phyloP scores from a whole-genome alignment of 2,888 invertebrate genomes.

The Hymenopus coronatus region DNA sequence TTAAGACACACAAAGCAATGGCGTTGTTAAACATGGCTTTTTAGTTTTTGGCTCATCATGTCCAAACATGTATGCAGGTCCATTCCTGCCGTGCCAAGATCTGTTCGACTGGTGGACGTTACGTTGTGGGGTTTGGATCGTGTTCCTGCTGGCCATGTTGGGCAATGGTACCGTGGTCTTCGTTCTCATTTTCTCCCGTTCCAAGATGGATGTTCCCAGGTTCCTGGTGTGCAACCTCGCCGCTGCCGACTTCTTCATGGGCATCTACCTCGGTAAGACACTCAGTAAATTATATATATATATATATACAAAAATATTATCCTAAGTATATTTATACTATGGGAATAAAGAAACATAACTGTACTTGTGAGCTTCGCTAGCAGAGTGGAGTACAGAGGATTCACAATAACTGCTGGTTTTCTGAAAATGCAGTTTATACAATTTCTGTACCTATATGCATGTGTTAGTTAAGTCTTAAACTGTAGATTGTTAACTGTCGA shows the following conservation, averaged over 20 bases:
- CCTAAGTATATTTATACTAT: no score
- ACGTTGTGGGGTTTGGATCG: conserved; percentile 95
- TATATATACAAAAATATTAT: no score
- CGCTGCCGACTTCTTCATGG: conserved; percentile 97
- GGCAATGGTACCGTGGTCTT: conserved; percentile 96
- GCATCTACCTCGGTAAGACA: conserved; percentile 75
- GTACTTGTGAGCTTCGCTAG: no score
- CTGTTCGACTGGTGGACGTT: conserved; percentile 98
- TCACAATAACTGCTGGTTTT: no score
- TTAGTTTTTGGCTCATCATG: background rate
- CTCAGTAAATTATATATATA: no score
- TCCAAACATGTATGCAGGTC: conserved; percentile 58
- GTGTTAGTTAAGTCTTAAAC: no score
- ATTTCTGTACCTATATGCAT: no score
- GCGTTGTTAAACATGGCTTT: background rate
- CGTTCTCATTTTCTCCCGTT: conserved; percentile 84
- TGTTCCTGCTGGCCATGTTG: conserved; percentile 90
- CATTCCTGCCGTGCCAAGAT: conserved; percentile 93
- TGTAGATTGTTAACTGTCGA: no score
- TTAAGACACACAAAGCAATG: no score
- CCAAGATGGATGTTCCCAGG: conserved; percentile 94
- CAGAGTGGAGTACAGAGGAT: no score
- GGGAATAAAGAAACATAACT: no score
- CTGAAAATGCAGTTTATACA: no score
- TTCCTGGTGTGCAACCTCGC: conserved; percentile 96